Percentiles rank a stretch among this genome's conserved stretches.
Conservation (phyloP, 2,113 vertebrate genomes). For the Mormyrus lacerda region DNA sequence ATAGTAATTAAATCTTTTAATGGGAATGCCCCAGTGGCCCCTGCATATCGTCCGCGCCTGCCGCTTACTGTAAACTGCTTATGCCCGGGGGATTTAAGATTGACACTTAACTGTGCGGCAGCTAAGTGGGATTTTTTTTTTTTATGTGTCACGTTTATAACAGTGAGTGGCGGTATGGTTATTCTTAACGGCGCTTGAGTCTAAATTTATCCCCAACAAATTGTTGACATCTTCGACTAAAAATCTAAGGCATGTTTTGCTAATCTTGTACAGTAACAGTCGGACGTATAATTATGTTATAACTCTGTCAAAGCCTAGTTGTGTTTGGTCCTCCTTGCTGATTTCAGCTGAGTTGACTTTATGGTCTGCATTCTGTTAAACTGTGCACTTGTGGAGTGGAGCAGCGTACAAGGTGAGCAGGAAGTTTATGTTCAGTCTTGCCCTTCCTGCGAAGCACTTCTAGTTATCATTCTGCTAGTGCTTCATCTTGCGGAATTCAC, state of each 20-base stretch:
- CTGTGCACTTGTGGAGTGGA: neutral
- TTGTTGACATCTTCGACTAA: neutral
- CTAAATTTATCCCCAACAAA: neutral
- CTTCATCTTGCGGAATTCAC: neutral
- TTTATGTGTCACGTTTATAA: slow-evolving; percentile 30
- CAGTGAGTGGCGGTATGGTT: slow-evolving; percentile 19
- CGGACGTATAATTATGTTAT: neutral
- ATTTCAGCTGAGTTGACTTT: neutral
- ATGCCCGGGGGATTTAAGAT: slow-evolving; percentile 27
- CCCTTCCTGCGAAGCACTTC: neutral
- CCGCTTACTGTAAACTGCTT: slow-evolving; percentile 25
- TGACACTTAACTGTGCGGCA: slow-evolving; percentile 26
- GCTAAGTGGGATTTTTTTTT: slow-evolving; percentile 32
- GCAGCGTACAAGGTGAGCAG: neutral
- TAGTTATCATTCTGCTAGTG: neutral
- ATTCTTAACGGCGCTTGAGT: slow-evolving; percentile 15
- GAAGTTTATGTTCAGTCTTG: neutral
- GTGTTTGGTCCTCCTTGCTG: neutral
- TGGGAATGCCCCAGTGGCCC: slow-evolving; percentile 27
- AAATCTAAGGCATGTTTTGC: neutral
- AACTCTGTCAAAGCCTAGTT: neutral
- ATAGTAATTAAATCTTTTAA: slow-evolving; percentile 37
- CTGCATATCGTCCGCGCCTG: slow-evolving; percentile 10
- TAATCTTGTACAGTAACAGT: neutral
- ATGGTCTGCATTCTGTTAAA: slow-evolving; percentile 2